Conservation (phyloP, 2,797 vertebrate species). For the Lacerta viridis region DNA sequence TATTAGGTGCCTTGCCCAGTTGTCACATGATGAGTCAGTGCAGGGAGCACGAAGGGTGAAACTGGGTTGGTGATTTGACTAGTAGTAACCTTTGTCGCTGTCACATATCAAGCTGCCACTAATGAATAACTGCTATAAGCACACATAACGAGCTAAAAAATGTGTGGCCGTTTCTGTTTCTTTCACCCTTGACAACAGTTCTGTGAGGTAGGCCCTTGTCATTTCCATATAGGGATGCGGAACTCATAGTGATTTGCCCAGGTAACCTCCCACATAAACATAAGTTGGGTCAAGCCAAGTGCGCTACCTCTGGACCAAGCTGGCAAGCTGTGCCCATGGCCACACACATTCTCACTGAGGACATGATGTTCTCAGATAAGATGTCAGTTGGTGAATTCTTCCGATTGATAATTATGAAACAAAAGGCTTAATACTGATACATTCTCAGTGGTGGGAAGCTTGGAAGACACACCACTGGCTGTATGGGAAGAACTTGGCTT, state of each 20-base stretch:
- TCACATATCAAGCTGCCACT: background rate
- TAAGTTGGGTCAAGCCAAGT: background rate
- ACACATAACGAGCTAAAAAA: background rate
- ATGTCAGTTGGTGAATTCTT: background rate
- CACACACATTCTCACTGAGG: background rate
- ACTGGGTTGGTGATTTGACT: constrained; percentile 1
- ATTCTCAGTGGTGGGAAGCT: background rate
- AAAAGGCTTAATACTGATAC: background rate
- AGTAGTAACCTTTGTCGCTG: background rate
- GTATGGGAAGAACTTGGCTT: background rate
- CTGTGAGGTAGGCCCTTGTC: background rate
- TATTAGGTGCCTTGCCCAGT: background rate
- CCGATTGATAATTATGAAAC: constrained; percentile 1
- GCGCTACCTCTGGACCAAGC: background rate
- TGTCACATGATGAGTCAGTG: constrained; percentile 13
- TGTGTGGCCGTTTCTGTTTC: background rate
- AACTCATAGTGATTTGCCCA: background rate
- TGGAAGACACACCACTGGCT: background rate
- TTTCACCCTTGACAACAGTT: background rate
- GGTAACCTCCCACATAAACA: background rate
- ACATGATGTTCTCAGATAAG: constrained; percentile 20
- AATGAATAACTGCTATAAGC: background rate
- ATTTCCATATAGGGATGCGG: background rate
- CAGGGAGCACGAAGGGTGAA: constrained; percentile 9
- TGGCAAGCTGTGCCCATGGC: background rate